Evolutionary conservation across 2,113 vertebrate species (phyloP).

Genomic region (Nettapus auritus): DNA sequence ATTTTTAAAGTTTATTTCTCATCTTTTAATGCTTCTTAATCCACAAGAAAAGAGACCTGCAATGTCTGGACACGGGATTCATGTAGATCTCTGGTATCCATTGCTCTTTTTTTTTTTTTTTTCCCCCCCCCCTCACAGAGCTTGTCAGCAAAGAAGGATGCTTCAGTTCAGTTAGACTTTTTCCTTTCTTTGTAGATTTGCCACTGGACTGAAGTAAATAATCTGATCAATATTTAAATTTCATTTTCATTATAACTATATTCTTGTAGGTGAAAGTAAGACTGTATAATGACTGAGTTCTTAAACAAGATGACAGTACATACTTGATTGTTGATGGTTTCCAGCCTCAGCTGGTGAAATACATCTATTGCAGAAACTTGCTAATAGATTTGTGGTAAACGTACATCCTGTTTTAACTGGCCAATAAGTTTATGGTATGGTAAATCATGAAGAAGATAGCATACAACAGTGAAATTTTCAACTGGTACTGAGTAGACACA

Average conservation of each 20-base stretch:
- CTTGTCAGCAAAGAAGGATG: not conserved
- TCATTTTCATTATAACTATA: not conserved
- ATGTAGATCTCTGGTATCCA: not conserved
- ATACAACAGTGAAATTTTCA: not conserved
- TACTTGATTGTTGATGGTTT: not conserved
- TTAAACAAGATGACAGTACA: not conserved
- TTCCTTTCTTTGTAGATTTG: not conserved
- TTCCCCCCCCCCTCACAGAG: not conserved
- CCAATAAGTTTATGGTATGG: not conserved
- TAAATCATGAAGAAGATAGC: not conserved
- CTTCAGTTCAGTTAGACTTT: not conserved
- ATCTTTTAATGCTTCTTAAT: not conserved
- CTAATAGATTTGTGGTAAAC: not conserved
- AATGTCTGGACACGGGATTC: not conserved
- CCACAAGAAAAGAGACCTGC: rapidly evolving
- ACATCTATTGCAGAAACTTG: not conserved
- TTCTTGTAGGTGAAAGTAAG: not conserved
- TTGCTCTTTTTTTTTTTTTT: not conserved
- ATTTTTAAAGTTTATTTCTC: not conserved
- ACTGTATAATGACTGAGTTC: not conserved
- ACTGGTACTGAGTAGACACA: not conserved
- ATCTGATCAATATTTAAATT: not conserved
- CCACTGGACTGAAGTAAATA: not conserved
- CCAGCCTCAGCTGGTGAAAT: not conserved
- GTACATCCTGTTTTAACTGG: not conserved